These are phyloP conservation scores for Colletes collaris DNA, from an alignment of 2,888 invertebrate species.

Conservation along the genomic window DNA sequence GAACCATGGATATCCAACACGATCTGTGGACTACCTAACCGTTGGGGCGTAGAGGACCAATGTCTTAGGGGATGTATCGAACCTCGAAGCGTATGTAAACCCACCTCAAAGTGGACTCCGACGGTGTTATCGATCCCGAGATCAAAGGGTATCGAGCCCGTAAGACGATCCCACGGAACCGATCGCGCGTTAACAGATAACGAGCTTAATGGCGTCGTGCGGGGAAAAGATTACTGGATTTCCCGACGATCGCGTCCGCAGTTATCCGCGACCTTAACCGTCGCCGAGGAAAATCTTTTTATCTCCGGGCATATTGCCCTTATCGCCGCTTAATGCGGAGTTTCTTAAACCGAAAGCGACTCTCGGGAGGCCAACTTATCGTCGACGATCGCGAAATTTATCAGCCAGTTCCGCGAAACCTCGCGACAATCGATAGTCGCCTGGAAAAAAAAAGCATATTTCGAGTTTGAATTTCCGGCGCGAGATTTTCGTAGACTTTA, in stretches of 20 bases:
- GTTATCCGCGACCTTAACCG: slow-evolving; percentile 21
- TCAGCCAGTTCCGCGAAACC: neutral
- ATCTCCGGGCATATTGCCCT: slow-evolving; percentile 7
- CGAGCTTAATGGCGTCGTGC: slow-evolving; percentile 44
- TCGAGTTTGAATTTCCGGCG: too few species aligned
- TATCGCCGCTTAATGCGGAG: slow-evolving; percentile 23
- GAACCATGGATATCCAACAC: too few species aligned
- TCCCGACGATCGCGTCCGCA: slow-evolving; percentile 13
- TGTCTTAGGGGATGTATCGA: too few species aligned
- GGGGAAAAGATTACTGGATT: slow-evolving; percentile 31
- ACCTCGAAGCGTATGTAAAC: too few species aligned
- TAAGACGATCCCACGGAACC: slow-evolving; percentile 52
- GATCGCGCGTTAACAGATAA: slow-evolving; percentile 79
- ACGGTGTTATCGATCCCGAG: neutral
- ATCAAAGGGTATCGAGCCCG: neutral
- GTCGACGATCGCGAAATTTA: neutral
- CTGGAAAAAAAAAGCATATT: too few species aligned
- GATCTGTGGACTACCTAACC: too few species aligned
- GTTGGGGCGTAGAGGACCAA: too few species aligned
- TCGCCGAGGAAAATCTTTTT: slow-evolving; percentile 11
- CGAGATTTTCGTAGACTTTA: too few species aligned
- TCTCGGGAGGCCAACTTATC: neutral
- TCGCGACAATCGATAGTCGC: neutral
- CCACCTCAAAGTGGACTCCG: too few species aligned
- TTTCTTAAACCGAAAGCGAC: slow-evolving; percentile 9